phyloP scores from a whole-genome alignment of 2,797 vertebrate genomes.

The Halcyon smyrnensis region DNA sequence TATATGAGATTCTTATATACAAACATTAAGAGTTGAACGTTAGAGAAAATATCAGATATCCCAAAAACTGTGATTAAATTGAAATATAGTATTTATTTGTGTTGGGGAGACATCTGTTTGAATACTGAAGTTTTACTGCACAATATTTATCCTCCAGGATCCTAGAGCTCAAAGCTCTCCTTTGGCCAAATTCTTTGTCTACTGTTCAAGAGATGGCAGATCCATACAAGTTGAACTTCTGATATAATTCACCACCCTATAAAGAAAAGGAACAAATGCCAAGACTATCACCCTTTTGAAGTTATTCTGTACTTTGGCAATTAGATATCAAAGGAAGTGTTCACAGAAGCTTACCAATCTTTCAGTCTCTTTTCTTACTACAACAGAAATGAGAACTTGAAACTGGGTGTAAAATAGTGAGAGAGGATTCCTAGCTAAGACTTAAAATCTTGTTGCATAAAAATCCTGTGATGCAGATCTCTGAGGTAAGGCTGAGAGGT shows the following conservation, averaged over 20 bases:
- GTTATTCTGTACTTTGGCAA: not conserved
- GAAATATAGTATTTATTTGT: not conserved
- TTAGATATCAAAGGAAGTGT: not conserved
- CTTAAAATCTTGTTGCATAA: not conserved
- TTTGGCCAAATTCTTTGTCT: not conserved
- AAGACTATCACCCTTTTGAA: not conserved
- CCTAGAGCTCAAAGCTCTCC: not conserved
- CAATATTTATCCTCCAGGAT: not conserved
- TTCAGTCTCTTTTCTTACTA: not conserved
- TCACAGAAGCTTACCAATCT: not conserved
- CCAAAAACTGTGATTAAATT: not conserved
- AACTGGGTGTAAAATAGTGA: not conserved
- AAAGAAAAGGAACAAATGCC: not conserved
- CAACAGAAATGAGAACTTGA: not conserved
- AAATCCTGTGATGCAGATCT: not conserved
- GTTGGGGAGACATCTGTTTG: not conserved
- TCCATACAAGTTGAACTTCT: not conserved
- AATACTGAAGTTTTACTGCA: not conserved
- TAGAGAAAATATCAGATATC: not conserved
- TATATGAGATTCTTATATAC: not conserved
- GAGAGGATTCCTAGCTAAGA: not conserved
- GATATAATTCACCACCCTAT: not conserved
- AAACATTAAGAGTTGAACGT: not conserved
- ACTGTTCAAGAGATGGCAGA: not conserved
- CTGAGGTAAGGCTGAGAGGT: not conserved